A percentile compares a stretch with the other conserved stretches of the same genome.
Conservation (phyloP, 2,888 invertebrate genomes). For the Oscheius sp. region DNA sequence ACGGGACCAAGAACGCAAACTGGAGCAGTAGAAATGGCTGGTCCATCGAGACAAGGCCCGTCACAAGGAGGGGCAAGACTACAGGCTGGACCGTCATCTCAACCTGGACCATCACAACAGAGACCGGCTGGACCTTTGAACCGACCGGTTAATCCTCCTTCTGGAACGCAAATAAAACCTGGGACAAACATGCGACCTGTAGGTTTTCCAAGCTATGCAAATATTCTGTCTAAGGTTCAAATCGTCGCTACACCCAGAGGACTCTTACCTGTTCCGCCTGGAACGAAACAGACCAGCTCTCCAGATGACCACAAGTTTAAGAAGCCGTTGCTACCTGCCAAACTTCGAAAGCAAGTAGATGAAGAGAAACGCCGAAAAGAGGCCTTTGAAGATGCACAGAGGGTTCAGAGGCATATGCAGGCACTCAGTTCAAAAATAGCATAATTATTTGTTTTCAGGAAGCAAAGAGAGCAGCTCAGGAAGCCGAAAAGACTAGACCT, state of each 20-base stretch:
- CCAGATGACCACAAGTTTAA: slow-evolving; percentile 33
- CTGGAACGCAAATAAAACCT: background rate
- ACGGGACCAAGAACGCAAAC: too few relatives aligned
- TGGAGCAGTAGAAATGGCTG: too few relatives aligned
- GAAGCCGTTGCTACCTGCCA: slow-evolving; percentile 24
- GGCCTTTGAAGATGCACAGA: slow-evolving; percentile 17
- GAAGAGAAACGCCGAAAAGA: slow-evolving; percentile 24
- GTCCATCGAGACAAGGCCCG: too few relatives aligned
- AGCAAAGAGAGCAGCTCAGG: slow-evolving; percentile 19
- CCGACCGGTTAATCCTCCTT: background rate
- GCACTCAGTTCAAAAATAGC: background rate
- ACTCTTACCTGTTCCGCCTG: background rate
- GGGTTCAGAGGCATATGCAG: slow-evolving; percentile 27
- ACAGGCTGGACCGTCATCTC: too few relatives aligned
- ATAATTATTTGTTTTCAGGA: slow-evolving; percentile 14
- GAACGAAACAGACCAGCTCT: background rate
- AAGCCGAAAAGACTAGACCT: slow-evolving; percentile 6
- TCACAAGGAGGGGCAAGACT: too few relatives aligned
- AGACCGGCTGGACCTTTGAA: too few relatives aligned
- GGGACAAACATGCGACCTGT: slow-evolving; percentile 4
- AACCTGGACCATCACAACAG: too few relatives aligned
- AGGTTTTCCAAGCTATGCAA: background rate
- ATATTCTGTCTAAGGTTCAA: background rate
- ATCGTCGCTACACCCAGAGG: slow-evolving; percentile 6
- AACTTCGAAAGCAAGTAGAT: slow-evolving; percentile 13